Evolutionary conservation across 2,888 invertebrate species (phyloP).

Genomic region (Clanis bilineata): DNA sequence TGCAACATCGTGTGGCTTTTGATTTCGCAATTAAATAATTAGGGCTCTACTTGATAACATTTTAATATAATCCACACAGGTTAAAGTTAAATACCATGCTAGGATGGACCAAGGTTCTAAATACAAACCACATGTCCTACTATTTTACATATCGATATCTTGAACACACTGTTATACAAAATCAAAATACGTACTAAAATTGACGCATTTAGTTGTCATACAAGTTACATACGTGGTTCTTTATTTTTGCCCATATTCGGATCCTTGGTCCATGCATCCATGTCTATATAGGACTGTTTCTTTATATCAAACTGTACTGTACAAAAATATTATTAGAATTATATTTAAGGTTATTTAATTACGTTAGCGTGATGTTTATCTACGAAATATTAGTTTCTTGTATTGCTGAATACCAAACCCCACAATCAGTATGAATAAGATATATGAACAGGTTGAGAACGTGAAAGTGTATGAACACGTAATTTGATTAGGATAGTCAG

Average conservation of each 20-base stretch:
- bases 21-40: not conserved
- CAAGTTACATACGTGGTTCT: too few species aligned
- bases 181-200: too few species aligned
- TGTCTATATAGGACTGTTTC: not conserved
- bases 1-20: constrained; percentile 32
- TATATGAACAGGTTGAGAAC: constrained; percentile 26
- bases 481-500: constrained; percentile 37
- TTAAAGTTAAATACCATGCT: not conserved
- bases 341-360: not conserved
- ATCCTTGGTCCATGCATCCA: too few species aligned
- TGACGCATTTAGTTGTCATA: too few species aligned
- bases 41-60: not conserved
- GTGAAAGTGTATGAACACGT: constrained; percentile 27
- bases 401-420: not conserved
- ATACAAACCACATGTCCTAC: too few species aligned
- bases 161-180: too few species aligned
- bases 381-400: not conserved
- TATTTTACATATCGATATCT: too few species aligned
- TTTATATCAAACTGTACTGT: not conserved
- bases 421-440: constrained; percentile 19
- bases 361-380: not conserved
- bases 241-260: too few species aligned
- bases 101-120: too few species aligned
- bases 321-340: not conserved
- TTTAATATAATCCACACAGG: not conserved